Conservation (phyloP, 2,113 vertebrate genomes). For the Lichenostomus cassidix region DNA sequence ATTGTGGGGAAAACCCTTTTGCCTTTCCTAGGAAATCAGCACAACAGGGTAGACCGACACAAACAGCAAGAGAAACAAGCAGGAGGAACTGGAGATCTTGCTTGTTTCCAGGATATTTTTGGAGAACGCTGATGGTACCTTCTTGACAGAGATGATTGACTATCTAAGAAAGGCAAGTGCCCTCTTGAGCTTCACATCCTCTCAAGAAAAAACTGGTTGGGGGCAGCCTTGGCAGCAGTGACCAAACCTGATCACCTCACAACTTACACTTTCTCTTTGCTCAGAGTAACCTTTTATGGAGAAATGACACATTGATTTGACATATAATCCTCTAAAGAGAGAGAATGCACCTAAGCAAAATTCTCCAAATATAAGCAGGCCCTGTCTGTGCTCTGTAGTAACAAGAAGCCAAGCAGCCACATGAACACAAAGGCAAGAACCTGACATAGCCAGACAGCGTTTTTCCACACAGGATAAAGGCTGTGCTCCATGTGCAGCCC, state of each 20-base stretch:
- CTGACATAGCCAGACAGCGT: neutral
- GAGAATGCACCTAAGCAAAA: neutral
- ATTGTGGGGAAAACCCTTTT: neutral
- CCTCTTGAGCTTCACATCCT: neutral
- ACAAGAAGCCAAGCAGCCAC: neutral
- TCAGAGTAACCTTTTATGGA: neutral
- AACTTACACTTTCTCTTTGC: neutral
- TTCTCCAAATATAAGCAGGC: neutral
- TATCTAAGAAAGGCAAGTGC: neutral
- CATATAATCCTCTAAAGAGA: neutral
- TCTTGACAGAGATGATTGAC: neutral
- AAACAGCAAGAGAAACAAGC: neutral
- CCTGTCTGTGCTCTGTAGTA: neutral
- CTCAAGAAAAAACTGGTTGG: neutral
- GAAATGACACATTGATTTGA: neutral
- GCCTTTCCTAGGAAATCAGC: neutral
- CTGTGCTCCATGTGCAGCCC: neutral
- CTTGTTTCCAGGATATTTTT: neutral
- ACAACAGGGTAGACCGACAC: neutral
- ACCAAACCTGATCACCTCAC: neutral
- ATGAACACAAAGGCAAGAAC: neutral
- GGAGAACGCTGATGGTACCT: neutral
- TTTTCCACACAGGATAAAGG: neutral
- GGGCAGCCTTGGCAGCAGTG: neutral
- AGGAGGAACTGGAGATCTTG: neutral